Base-by-base conservation (phyloP, 2,888 invertebrate species). In the Phrixothrix hirtus region DNA sequence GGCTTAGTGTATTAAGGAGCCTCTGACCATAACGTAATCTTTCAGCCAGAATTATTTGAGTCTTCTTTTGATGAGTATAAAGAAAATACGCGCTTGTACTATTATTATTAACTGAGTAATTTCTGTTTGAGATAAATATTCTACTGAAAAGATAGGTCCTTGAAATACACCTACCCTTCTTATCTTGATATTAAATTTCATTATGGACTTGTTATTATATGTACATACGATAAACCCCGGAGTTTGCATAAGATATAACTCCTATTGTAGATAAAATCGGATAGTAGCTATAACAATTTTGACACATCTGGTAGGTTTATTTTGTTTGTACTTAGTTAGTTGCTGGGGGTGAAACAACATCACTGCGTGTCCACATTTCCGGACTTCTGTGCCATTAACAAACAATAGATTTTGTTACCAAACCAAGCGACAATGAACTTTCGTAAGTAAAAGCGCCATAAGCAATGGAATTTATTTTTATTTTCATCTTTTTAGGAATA, bases 331-430 rank as follows among this genome's bases (percentile, higher is more conserved):
- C 30, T 26, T 21, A 9, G n/a, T 15, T 34, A 17, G 37, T 25
- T 30, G 27, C 42, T 12, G 39, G 14, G 38, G 41, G 41, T 39
- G 34, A 12, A 35, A 32, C 27, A 27, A 26, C 48, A 29, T 48
- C 47, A 51, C 41, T 30, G 50, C 53, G 47, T 47, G 54, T 57
- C 49, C 48, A 38, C 41, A 42, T 53, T 60, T 60, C 57, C 58
- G 58, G 52, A 39, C 55, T 42, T 29, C 58, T 47, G 30, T 44
- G 48, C 52, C 58, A 58, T 58, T 58, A 58, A 47, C 55, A 55
- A 58, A 58, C 58, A 58, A 58, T 58, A 48, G 55, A 52, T 55
- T 49, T 41, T 47, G 58, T 49, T 52, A 45, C 52, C 45, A 45
- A 45, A 38, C 48, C 55, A 43, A 48, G 42, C 42, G 54, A 7